Conservation (phyloP, 92 coral and sea anemone genomes). For the Porites cylindrica region DNA sequence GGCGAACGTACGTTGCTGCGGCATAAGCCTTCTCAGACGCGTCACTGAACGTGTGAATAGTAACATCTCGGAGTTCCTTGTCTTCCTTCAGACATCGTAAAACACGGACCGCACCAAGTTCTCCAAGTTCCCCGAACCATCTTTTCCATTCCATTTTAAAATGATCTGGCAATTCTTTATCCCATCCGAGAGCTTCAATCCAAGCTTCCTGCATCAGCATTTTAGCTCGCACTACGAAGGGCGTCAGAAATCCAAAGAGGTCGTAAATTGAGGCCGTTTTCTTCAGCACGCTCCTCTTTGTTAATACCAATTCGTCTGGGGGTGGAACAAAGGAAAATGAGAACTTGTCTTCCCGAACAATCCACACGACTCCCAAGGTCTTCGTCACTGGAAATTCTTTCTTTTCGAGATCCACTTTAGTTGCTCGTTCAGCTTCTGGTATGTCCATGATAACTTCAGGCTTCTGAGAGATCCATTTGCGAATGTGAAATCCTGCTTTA, state of each 20-base stretch:
- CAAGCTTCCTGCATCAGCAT: slow-evolving; percentile 30
- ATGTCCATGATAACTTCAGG: slow-evolving; percentile 48
- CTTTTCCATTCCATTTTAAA: slow-evolving; percentile 26
- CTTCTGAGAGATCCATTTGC: slow-evolving; percentile 69
- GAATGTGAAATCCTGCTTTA: slow-evolving; percentile 67
- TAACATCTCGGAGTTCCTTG: neutral
- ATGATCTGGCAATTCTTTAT: slow-evolving; percentile 23
- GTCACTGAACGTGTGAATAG: slow-evolving; percentile 19
- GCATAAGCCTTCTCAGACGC: slow-evolving; percentile 46
- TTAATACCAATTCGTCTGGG: slow-evolving; percentile 46
- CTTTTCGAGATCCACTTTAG: slow-evolving; percentile 58
- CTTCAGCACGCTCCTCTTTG: slow-evolving; percentile 62
- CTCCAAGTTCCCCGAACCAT: slow-evolving; percentile 34
- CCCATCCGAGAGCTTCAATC: slow-evolving; percentile 45
- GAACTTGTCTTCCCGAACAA: slow-evolving; percentile 60
- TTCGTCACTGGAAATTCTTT: slow-evolving; percentile 53
- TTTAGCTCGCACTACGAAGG: slow-evolving; percentile 36
- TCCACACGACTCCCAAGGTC: slow-evolving; percentile 69
- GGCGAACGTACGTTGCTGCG: slow-evolving; percentile 16
- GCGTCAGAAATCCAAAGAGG: slow-evolving; percentile 46
- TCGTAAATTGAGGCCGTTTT: slow-evolving; percentile 51
- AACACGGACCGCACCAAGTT: slow-evolving; percentile 30
- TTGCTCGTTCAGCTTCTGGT: slow-evolving; percentile 54
- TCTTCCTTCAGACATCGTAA: slow-evolving; percentile 39
- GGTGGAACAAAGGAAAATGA: slow-evolving; percentile 50